phyloP scores from a whole-genome alignment of 2,888 invertebrate genomes.

The Petrolisthes manimaculis region DNA sequence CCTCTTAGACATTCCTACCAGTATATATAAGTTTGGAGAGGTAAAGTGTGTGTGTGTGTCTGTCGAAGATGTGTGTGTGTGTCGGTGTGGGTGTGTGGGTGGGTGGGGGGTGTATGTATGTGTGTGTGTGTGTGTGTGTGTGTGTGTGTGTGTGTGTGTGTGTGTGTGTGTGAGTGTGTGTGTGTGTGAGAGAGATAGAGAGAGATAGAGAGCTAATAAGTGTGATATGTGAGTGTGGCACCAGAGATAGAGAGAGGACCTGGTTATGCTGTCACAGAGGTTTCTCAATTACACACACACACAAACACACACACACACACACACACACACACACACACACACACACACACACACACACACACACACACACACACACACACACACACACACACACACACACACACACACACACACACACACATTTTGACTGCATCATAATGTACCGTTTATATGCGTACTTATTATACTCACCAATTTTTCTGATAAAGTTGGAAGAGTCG shows the following conservation, averaged over 20 bases:
- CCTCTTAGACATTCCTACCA: background rate
- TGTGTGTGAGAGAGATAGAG: background rate
- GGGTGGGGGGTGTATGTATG: background rate
- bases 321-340: background rate
- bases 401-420: background rate
- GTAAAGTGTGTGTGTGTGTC: background rate
- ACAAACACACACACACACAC: background rate
- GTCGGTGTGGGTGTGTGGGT: background rate
- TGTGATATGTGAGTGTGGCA: background rate
- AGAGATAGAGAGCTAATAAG: background rate
- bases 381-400: background rate
- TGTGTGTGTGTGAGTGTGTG: conserved; percentile 1
- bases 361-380: background rate
- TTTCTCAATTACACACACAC: background rate
- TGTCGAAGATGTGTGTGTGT: background rate
- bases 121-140: conserved; percentile 2
- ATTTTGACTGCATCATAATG: too few species aligned
- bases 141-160: conserved; percentile 2
- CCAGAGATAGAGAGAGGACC: background rate
- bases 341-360: background rate
- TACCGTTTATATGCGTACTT: background rate
- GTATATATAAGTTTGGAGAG: background rate
- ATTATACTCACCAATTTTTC: too few species aligned
- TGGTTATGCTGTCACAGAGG: background rate
- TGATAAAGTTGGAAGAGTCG: too few species aligned